Percentiles rank a stretch among this genome's conserved stretches.
phyloP scores from a whole-genome alignment of 23 tunicate species.

The Ascidia mentula region DNA sequence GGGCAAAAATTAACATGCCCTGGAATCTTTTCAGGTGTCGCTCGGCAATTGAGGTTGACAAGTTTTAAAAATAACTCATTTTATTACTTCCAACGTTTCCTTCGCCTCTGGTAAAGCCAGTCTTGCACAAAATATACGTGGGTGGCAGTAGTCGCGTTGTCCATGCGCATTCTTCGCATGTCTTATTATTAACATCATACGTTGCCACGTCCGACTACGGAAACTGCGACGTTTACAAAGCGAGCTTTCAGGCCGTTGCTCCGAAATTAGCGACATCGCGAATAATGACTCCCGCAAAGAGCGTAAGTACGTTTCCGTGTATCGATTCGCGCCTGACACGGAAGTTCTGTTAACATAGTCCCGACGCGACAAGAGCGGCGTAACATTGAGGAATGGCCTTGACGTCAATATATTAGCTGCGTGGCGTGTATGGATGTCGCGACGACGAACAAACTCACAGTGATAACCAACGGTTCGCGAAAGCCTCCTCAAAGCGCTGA shows the following conservation, averaged over 20 bases:
- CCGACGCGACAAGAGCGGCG: neutral
- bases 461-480: too few relatives aligned
- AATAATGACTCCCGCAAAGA: neutral
- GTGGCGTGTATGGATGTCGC: neutral
- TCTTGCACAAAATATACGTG: neutral
- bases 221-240: neutral
- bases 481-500: neutral
- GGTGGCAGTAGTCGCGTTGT: conserved; percentile 4
- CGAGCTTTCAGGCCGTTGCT: neutral
- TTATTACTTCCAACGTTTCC: too few relatives aligned
- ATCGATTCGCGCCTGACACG: too few relatives aligned
- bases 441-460: neutral
- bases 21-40: too few relatives aligned
- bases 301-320: conserved; percentile 11
- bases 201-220: conserved; percentile 12
- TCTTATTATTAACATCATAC: neutral
- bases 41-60: too few relatives aligned
- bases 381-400: conserved; percentile 6
- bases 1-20: neutral
- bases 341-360: too few relatives aligned
- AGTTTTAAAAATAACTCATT: too few relatives aligned
- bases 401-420: neutral
- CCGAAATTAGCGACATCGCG: neutral
- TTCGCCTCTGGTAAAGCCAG: too few relatives aligned
- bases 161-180: too few relatives aligned